Evolutionary conservation across 2,888 invertebrate genomes (phyloP).

Genomic region (Aspidiotus rigidus): DNA sequence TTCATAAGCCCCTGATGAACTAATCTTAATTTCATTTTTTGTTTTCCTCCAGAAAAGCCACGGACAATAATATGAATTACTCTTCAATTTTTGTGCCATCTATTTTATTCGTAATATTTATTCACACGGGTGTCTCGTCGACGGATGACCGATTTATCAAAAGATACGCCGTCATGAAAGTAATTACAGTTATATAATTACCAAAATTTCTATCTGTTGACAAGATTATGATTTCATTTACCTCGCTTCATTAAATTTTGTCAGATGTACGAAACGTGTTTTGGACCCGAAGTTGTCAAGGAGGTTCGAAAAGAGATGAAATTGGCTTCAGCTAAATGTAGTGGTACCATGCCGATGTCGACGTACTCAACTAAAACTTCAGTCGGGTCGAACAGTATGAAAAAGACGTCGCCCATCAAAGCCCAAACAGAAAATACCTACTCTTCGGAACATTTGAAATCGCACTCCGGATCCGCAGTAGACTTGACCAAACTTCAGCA

Average conservation of each 20-base stretch:
- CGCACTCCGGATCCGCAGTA: conserved; percentile 39
- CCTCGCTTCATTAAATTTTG: conserved; percentile 17
- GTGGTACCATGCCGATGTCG: conserved; percentile 35
- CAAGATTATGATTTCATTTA: conserved; percentile 9
- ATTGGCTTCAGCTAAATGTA: conserved; percentile 56
- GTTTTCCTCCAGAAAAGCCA: not conserved
- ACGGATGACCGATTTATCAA: conserved; percentile 59
- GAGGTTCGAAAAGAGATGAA: conserved; percentile 60
- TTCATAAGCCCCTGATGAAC: too few relatives aligned
- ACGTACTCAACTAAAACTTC: conserved; percentile 6
- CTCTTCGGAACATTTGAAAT: conserved; percentile 25
- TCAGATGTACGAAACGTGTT: conserved; percentile 63
- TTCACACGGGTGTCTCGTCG: conserved; percentile 40
- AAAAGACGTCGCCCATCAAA: conserved; percentile 4
- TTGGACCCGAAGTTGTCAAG: conserved; percentile 57
- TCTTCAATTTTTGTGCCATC: not conserved
- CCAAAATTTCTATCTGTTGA: not conserved
- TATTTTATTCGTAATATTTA: not conserved
- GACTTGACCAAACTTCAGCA: conserved; percentile 49
- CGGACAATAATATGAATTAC: not conserved
- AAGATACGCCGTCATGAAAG: conserved; percentile 65
- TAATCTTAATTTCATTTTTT: not conserved
- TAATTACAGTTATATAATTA: conserved; percentile 41
- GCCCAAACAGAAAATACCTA: conserved; percentile 11
- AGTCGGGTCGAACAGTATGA: not conserved